Percentiles rank a stretch among this genome's conserved stretches.
These are phyloP conservation scores for Plebejus melissa DNA, from an alignment of 2,888 invertebrate species.

Conservation along the genomic window DNA sequence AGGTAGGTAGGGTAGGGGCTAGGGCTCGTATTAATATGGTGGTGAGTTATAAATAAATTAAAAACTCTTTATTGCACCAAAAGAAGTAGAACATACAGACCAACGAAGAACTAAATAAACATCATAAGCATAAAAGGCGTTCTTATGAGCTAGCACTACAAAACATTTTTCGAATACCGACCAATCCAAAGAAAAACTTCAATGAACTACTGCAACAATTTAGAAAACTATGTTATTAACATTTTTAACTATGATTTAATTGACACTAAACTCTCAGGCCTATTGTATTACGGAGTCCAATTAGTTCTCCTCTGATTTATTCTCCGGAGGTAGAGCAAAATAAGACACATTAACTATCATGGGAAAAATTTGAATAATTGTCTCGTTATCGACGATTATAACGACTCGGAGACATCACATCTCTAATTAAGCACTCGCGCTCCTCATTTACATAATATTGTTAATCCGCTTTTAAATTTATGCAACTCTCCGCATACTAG, in stretches of 20 bases:
- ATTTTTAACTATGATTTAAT: not conserved
- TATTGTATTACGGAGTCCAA: not conserved
- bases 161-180: too few relatives aligned
- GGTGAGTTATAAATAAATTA: too few relatives aligned
- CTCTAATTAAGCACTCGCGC: not conserved
- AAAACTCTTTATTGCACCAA: too few relatives aligned
- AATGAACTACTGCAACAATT: too few relatives aligned
- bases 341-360: constrained; percentile 5
- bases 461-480: constrained; percentile 26
- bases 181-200: too few relatives aligned
- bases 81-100: too few relatives aligned
- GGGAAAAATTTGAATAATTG: constrained; percentile 1
- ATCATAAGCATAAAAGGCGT: too few relatives aligned
- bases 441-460: constrained; percentile 23
- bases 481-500: constrained; percentile 7
- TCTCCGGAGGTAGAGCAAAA: not conserved
- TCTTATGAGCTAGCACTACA: too few relatives aligned
- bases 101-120: too few relatives aligned
- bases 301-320: not conserved
- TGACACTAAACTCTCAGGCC: not conserved
- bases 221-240: too few relatives aligned
- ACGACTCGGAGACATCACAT: constrained; percentile 8
- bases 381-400: constrained; percentile 22
- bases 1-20: too few relatives aligned
- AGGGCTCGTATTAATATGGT: too few relatives aligned